A percentile compares a stretch with the other conserved stretches of the same genome.
These are phyloP conservation scores for Xenopus borealis DNA, from an alignment of 2,113 vertebrate genomes.

Conservation along the genomic window DNA sequence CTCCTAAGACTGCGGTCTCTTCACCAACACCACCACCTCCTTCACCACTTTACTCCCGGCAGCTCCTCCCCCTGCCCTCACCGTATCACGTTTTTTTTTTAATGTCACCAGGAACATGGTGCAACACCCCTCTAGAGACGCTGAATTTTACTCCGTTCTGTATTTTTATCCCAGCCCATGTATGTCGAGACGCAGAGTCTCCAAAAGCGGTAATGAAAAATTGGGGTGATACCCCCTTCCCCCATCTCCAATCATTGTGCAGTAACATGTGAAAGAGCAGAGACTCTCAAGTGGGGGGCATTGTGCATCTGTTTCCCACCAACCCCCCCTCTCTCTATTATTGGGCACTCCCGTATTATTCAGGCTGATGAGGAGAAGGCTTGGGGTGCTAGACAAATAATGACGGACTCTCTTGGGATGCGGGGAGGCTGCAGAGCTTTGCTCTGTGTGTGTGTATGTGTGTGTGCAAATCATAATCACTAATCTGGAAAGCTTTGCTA, in stretches of 20 bases:
- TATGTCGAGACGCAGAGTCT: conserved; percentile 1
- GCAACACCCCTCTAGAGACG: conserved; percentile 22
- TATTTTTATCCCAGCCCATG: conserved; percentile 29
- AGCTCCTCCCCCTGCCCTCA: not conserved
- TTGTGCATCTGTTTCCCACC: not conserved
- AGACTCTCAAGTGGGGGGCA: conserved; percentile 14
- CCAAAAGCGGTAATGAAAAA: conserved; percentile 13
- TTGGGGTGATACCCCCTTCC: not conserved
- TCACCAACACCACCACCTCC: conserved; percentile 62
- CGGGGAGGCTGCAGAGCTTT: conserved; percentile 26
- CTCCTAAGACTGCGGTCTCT: conserved; percentile 70
- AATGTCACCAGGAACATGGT: conserved; percentile 21
- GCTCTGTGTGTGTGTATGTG: too few species aligned
- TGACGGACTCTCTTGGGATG: not conserved
- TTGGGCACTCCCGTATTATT: conserved; percentile 11
- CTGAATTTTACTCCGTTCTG: conserved; percentile 16
- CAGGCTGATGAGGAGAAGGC: conserved; percentile 1
- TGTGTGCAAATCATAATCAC: conserved; percentile 22
- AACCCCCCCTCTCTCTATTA: not conserved
- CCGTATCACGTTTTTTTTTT: not conserved
- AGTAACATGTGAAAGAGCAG: conserved; percentile 22
- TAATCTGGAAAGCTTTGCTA: conserved; percentile 1
- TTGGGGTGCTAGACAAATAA: conserved; percentile 25
- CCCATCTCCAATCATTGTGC: conserved; percentile 8
- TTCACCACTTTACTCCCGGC: conserved; percentile 46